Percentiles rank a stretch among this genome's conserved stretches.
phyloP scores from a whole-genome alignment of 2,113 vertebrate genomes.

The Lanius collurio region DNA sequence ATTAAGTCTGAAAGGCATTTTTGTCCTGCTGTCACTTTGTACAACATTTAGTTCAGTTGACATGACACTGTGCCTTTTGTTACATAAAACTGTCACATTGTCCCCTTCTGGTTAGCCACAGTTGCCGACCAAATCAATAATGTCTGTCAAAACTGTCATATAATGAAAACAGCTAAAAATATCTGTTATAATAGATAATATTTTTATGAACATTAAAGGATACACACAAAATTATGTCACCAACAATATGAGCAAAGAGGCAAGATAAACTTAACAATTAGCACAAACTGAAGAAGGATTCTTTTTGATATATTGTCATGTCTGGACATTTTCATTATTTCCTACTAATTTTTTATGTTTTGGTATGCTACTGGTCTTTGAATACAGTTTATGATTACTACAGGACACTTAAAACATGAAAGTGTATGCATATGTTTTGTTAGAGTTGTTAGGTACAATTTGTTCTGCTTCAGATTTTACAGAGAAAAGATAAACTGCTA shows the following conservation, averaged over 20 bases:
- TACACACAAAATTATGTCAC: not conserved
- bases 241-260: not conserved
- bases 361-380: not conserved
- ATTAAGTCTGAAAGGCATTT: slow-evolving; percentile 84
- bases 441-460: not conserved
- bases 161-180: slow-evolving; percentile 70
- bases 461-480: not conserved
- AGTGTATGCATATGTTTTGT: not conserved
- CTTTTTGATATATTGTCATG: not conserved
- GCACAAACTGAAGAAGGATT: not conserved
- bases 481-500: not conserved
- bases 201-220: slow-evolving; percentile 60
- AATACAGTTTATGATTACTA: not conserved
- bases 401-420: not conserved
- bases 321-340: not conserved
- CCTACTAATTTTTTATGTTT: not conserved
- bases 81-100: slow-evolving; percentile 84
- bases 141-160: slow-evolving; percentile 80
- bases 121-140: slow-evolving; percentile 81
- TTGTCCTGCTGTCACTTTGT: slow-evolving; percentile 85
- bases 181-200: slow-evolving; percentile 50
- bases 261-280: not conserved
- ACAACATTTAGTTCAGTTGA: slow-evolving; percentile 82
- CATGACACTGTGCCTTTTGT: slow-evolving; percentile 84
- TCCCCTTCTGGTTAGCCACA: slow-evolving; percentile 81